phyloP scores from a whole-genome alignment of 2,888 invertebrate species.

The Catotricha subobsoleta region DNA sequence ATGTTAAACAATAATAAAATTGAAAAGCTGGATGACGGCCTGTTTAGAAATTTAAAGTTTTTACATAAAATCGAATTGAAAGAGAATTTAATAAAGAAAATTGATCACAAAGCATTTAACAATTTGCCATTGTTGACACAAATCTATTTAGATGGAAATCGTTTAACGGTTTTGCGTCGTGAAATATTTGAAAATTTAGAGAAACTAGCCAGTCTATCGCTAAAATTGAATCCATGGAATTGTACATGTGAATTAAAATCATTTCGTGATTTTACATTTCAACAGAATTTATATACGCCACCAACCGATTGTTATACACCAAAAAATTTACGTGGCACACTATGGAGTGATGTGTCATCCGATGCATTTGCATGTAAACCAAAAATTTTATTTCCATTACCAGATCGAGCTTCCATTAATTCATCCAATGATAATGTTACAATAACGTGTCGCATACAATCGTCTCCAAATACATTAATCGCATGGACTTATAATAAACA shows the following conservation, averaged over 20 bases:
- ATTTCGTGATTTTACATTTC: constrained; percentile 59
- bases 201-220: constrained; percentile 51
- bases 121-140: constrained; percentile 48
- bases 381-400: constrained; percentile 47
- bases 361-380: constrained; percentile 75
- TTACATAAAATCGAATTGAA: constrained; percentile 61
- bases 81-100: constrained; percentile 49
- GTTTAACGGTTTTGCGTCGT: constrained; percentile 44
- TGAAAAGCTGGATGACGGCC: constrained; percentile 48
- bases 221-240: constrained; percentile 71
- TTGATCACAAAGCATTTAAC: constrained; percentile 53
- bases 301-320: constrained; percentile 61
- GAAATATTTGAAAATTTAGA: constrained; percentile 46
- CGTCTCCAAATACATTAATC: constrained; percentile 58
- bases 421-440: constrained; percentile 49
- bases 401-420: constrained; percentile 36
- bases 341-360: constrained; percentile 52
- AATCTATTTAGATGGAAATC: constrained; percentile 55
- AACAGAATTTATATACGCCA: constrained; percentile 53
- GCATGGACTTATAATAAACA: constrained; percentile 48
- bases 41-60: constrained; percentile 54
- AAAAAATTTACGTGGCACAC: constrained; percentile 41
- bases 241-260: constrained; percentile 70
- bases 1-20: constrained; percentile 58
- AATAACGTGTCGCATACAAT: constrained; percentile 53